Base-by-base conservation (phyloP, 2,113 vertebrate species). In the Gobius niger region DNA sequence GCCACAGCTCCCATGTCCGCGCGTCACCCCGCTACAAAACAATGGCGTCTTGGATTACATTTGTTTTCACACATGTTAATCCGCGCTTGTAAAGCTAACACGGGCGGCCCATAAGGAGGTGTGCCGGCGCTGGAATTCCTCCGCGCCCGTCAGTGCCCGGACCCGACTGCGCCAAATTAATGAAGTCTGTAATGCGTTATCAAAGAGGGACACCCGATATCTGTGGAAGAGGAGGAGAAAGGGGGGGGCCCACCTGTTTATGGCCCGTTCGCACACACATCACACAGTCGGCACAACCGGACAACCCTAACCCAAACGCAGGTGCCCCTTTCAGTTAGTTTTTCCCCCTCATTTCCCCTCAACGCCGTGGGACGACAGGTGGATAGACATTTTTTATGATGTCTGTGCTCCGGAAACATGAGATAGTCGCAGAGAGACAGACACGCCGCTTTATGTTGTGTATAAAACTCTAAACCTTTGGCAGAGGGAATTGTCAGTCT, bases 151-250 rank as follows among this genome's bases (percentile, higher is more conserved):
- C 87, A 76, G 83, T 60, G 71, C 73, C 77, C 73, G 85, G 85
- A 82, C 81, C 56, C 52, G 71, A 84, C 76, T 69, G 73, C 80
- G 83, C 68, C 80, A 85, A 84, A 87, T 89, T 82, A 90, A 90
- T 87, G 84, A 91, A 87, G 86, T 87, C 85, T 90, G 89, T 91
- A 91, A 93, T 80, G 78, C 70, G 75, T 85, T 84, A 92, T 92
- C 88, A 92, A 92, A 93, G 90, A 86, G 72, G 56, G 91, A 78
- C 92, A 91, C 85, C 53, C 9, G 84, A 91, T 90, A 86, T 86
- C 83, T 85, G 84, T 86, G 83, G 78, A 19, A 50, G 49, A 63
- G 69, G 24, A 3, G 24, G 24, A 34, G n/a, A n/a, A n/a, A n/a
- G 24, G 24, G 80, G 67, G 83, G 81, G 86, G 65, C 76, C 86